phyloP scores from a whole-genome alignment of 1,140 invertebrate species.

The Drosophila setifemur region DNA sequence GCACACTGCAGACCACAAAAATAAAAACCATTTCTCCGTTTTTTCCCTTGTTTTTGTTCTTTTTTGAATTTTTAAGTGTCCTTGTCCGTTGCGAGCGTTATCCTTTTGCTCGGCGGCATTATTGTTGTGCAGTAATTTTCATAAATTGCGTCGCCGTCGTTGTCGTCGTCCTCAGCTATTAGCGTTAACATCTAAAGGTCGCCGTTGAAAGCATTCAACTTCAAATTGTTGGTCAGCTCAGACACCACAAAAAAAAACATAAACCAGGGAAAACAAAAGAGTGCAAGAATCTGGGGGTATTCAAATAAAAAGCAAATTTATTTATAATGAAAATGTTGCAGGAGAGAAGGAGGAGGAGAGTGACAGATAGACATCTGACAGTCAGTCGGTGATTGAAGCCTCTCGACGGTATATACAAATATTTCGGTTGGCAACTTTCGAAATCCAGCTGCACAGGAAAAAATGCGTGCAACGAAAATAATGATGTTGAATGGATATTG shows the following conservation, averaged over 20 bases:
- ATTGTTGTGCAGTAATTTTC: conserved; percentile 69
- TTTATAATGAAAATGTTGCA: conserved; percentile 67
- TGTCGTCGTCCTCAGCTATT: conserved; percentile 61
- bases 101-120: conserved; percentile 44
- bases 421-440: conserved; percentile 70
- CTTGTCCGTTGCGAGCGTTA: conserved; percentile 54
- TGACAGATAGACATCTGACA: conserved; percentile 34
- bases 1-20: conserved; percentile 41
- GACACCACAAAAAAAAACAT: conserved; percentile 20
- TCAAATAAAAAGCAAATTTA: conserved; percentile 56
- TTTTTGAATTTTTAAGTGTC: conserved; percentile 48
- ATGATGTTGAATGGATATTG: not conserved
- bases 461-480: not conserved
- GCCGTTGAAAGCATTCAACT: conserved; percentile 58
- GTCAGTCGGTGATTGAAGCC: conserved; percentile 54
- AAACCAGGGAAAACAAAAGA: conserved; percentile 31
- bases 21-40: conserved; percentile 18
- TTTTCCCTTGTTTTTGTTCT: conserved; percentile 2
- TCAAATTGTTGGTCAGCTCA: conserved; percentile 38
- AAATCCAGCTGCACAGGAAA: conserved; percentile 26
- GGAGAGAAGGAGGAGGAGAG: not conserved
- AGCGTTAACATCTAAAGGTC: conserved; percentile 70
- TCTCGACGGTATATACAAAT: conserved; percentile 47
- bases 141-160: conserved; percentile 58
- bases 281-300: conserved; percentile 10